Evolutionary conservation across 2,797 vertebrate species (phyloP), one percentile per base, ranked within the genome.

Genomic region (Lerista edwardsae): DNA sequence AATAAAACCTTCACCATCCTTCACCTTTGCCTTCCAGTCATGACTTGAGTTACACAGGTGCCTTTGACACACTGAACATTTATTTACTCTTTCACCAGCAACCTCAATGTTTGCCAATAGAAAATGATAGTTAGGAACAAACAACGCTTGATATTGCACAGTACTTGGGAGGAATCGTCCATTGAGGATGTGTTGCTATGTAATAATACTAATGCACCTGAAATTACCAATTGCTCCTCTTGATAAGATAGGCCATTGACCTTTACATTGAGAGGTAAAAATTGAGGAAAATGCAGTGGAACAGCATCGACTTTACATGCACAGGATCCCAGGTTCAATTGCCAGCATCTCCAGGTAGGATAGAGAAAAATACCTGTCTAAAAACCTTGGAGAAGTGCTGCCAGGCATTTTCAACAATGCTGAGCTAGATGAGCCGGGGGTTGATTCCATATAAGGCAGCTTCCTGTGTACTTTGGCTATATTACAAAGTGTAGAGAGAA

Each of bases 11-110:
- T 27, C 17, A 41, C 39, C 74, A 59, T 69, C 36, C 21, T 80
- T 72, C 57, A 73, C 67, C 69, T 86, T 76, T 81, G 12, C 6
- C 31, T 76, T 61, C n/a, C 36, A 55, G n/a, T 61, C 39, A 69
- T 39, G 17, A n/a, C n/a, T 68, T 41, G 44, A 76, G 0, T 4
- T 0, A 68, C 27, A 72, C 75, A 51, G 34, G 19, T 57, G 39
- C 57, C 25, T 25, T 78, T 72, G 65, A 65, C 74, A 82, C 15
- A 67, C 23, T 7, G 2, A 65, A 6, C 5, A 29, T 64, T 51
- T 51, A 29, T 44, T 29, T 68, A 36, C 76, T 75, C 64, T 86
- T 76, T 47, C 41, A 55, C 6, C 44, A 64, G 27, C 25, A 25
- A 36, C 39, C 31, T 62, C 47, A 23, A 84, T 41, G 25, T 55